These are phyloP conservation scores for Alviniconcha marisindica DNA, from an alignment of 1,140 invertebrate species.

Conservation along the genomic window DNA sequence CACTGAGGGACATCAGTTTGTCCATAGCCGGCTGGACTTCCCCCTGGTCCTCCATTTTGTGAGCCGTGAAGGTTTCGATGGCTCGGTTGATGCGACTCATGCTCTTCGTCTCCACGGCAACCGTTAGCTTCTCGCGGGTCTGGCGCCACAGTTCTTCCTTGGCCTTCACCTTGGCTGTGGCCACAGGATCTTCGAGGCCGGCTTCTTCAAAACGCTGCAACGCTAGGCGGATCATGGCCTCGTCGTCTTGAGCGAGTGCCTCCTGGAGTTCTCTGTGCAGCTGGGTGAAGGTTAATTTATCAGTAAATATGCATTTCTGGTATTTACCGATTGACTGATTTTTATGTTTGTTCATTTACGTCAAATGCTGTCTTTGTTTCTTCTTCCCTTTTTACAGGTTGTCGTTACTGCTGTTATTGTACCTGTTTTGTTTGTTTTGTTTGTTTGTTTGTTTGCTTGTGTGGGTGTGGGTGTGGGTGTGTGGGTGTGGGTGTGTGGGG, in stretches of 20 bases:
- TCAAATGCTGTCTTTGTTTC: no score
- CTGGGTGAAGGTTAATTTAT: neutral
- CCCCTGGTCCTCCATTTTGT: neutral
- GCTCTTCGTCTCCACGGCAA: neutral
- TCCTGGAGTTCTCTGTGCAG: neutral
- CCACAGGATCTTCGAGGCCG: neutral
- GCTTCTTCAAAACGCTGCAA: neutral
- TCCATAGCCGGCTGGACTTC: neutral
- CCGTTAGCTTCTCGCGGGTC: neutral
- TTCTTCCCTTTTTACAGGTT: no score
- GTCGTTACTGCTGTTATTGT: no score
- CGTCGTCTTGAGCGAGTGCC: neutral
- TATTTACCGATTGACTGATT: no score
- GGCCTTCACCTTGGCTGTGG: neutral
- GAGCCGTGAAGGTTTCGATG: neutral
- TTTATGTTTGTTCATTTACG: no score
- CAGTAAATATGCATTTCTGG: no score
- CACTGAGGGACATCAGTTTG: neutral
- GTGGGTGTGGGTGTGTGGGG: neutral
- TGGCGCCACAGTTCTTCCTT: neutral
- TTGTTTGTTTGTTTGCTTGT: no score
- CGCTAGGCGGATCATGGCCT: neutral
- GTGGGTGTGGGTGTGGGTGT: neutral
- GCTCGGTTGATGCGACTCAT: neutral
- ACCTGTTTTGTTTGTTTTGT: no score